Percentiles rank a stretch among this genome's conserved stretches.
phyloP scores from a whole-genome alignment of 2,797 vertebrate genomes.

The Tangara arthus region DNA sequence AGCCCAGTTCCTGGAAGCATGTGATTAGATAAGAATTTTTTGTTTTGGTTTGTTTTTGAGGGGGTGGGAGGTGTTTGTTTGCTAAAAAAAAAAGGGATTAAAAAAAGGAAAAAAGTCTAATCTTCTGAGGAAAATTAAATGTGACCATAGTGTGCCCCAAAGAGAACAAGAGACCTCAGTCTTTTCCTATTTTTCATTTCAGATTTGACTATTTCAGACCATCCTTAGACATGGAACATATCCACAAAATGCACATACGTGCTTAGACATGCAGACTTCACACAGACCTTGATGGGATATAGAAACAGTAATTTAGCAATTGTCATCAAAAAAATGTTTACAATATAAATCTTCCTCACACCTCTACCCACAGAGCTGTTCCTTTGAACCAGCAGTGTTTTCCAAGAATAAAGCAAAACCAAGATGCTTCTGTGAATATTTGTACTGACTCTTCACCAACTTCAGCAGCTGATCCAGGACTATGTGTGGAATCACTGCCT shows the following conservation, averaged over 20 bases:
- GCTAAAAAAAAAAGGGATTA: fast-evolving
- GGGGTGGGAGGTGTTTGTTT: not conserved
- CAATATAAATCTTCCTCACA: not conserved
- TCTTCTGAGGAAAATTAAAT: not conserved
- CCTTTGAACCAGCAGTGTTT: not conserved
- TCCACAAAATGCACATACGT: not conserved
- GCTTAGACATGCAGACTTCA: not conserved
- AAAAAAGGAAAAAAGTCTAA: fast-evolving
- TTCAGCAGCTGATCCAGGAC: not conserved
- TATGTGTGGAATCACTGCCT: not conserved
- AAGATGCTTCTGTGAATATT: not conserved
- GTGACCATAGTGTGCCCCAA: not conserved
- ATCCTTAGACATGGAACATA: not conserved
- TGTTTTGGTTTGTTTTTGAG: not conserved
- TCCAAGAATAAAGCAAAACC: not conserved
- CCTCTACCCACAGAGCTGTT: not conserved
- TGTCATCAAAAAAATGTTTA: not conserved
- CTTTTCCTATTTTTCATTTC: not conserved
- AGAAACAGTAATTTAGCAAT: not conserved
- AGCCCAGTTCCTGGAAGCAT: not conserved
- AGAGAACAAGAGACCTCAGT: not conserved
- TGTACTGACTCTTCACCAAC: not conserved
- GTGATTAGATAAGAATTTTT: slow-evolving; percentile 4
- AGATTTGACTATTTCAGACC: not conserved
- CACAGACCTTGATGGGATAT: not conserved